Evolutionary conservation across 2,797 vertebrate genomes (phyloP).

Genomic region (Lophius americanus): DNA sequence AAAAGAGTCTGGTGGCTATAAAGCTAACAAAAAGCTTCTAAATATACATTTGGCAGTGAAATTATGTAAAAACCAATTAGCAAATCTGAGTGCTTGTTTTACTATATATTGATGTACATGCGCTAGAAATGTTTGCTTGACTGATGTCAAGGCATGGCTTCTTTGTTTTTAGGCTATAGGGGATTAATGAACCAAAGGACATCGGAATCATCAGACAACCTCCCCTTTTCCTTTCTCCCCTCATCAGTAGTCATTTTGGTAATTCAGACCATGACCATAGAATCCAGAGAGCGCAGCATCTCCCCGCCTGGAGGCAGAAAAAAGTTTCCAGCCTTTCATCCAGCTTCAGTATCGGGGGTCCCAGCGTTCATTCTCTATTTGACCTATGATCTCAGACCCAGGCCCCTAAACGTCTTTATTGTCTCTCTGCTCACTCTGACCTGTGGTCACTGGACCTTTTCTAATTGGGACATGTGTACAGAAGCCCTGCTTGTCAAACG

Average conservation of each 20-base stretch:
- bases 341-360: slow-evolving; percentile 49
- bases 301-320: slow-evolving; percentile 31
- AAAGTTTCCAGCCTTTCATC: slow-evolving; percentile 45
- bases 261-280: slow-evolving; percentile 47
- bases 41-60: slow-evolving; percentile 10
- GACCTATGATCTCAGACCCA: slow-evolving; percentile 61
- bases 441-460: slow-evolving; percentile 56
- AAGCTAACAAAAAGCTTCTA: slow-evolving; percentile 19
- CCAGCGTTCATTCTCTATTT: slow-evolving; percentile 35
- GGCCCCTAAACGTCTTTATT: slow-evolving; percentile 61
- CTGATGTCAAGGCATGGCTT: slow-evolving; percentile 28
- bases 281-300: slow-evolving; percentile 35
- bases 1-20: not conserved
- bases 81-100: slow-evolving; percentile 3
- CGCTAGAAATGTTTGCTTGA: slow-evolving; percentile 6
- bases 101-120: slow-evolving; percentile 6
- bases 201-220: slow-evolving; percentile 30
- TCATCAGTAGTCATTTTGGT: slow-evolving; percentile 37
- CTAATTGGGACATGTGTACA: slow-evolving; percentile 65
- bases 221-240: slow-evolving; percentile 6
- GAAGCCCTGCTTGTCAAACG: slow-evolving; percentile 54
- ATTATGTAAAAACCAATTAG: slow-evolving; percentile 30
- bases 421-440: slow-evolving; percentile 52
- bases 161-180: slow-evolving; percentile 35
- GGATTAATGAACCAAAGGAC: slow-evolving; percentile 34